Conservation (phyloP, 1,140 invertebrate species). For the Drosophila sechellia region DNA sequence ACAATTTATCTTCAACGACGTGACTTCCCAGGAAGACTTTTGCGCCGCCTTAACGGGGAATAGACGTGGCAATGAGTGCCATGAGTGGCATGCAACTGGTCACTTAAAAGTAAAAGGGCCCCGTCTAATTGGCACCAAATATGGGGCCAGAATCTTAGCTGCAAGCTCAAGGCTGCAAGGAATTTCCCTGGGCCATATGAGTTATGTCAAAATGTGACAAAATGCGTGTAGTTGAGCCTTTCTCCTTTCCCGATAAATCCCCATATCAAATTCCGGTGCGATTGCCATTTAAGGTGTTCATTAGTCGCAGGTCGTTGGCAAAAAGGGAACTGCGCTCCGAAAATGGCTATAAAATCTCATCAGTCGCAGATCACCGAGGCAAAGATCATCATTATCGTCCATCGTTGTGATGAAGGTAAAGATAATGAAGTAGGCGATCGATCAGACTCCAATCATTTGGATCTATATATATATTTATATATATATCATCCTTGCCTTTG, state of each 20-base stretch:
- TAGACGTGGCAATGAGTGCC: conserved; percentile 48
- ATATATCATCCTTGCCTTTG: conserved; percentile 1
- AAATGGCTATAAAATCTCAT: conserved; percentile 78
- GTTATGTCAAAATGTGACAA: conserved; percentile 83
- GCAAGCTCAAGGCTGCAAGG: conserved; percentile 41
- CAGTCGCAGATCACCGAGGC: conserved; percentile 59
- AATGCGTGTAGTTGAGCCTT: conserved; percentile 71
- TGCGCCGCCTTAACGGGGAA: conserved; percentile 72
- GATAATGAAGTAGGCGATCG: conserved; percentile 60
- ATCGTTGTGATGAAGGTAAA: conserved; percentile 37
- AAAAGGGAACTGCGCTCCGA: conserved; percentile 67
- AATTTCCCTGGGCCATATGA: conserved; percentile 55
- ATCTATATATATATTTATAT: conserved; percentile 18
- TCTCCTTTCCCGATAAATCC: conserved; percentile 53
- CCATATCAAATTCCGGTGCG: conserved; percentile 41
- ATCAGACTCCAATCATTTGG: conserved; percentile 49
- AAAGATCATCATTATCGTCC: conserved; percentile 48
- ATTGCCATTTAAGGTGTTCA: conserved; percentile 79
- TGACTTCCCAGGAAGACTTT: conserved; percentile 73
- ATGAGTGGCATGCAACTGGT: conserved; percentile 10
- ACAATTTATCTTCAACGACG: conserved; percentile 77
- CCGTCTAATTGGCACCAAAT: conserved; percentile 78
- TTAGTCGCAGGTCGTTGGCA: conserved; percentile 54
- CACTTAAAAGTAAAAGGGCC: conserved; percentile 72
- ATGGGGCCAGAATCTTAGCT: conserved; percentile 51